Evolutionary conservation across 2,113 vertebrate species (phyloP), one percentile per base, ranked within the genome.

Genomic region (Urocitellus parryii): DNA sequence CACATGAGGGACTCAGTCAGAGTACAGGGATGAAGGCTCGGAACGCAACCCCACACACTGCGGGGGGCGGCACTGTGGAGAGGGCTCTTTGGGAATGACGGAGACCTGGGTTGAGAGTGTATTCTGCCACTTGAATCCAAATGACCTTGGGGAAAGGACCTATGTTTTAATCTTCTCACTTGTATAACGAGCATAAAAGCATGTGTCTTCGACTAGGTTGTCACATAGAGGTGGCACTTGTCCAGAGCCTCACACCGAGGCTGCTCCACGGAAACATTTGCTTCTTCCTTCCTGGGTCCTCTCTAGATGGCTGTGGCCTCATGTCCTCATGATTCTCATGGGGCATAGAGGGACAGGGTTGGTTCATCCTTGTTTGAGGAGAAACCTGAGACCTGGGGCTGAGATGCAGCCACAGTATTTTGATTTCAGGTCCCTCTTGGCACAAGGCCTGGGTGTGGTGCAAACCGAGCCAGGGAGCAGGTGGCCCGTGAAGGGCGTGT

Each of bases 221-320:
- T 13, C 79, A 48, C 0, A 12, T 39, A 39, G n/a, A 48, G 8
- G 37, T 27, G 29, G 39, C 7, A 22, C 27, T 2, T 20, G 48
- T 51, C n/a, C 5, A 29, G 51, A 4, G 45, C 63, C 25, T 18
- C 45, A 58, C 42, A 39, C n/a, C 48, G 34, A 1, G 8, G 11
- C 74, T 45, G 74, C 67, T 1, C 51, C 16, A 1, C 58, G 79
- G 0, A 24, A 20, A 20, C 37, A 3, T 1, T 0, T 8, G 14
- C 5, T 7, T 72, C 17, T 53, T 80, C 70, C 76, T n/a, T 56
- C 14, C 53, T 45, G 3, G 5, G 39, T n/a, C 74, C 67, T 65
- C 24, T 27, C 1, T 13, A 11, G 85, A 5, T 14, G 1, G 25
- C 32, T 8, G 8, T 12, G 45, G 9, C 4, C 2, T 0, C 9